Evolutionary conservation across 2,113 vertebrate genomes (phyloP), one percentile per base, ranked within the genome.

Genomic region (Hyla sarda): DNA sequence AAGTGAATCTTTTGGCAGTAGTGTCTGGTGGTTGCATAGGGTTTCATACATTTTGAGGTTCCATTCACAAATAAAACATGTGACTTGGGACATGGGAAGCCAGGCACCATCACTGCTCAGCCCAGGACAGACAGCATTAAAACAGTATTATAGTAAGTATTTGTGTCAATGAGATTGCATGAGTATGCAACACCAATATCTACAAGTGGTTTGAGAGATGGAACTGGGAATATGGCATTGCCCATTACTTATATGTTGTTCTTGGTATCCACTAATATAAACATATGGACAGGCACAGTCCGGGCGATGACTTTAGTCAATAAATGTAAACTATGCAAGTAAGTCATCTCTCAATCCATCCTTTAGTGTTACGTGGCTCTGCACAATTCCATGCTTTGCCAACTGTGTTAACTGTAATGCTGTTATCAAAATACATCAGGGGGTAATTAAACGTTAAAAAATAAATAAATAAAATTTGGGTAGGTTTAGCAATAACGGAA

Each of bases 151-250:
- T 9, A 47, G n/a, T 73, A 72, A 37, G 14, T 17, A 37, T 25
- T 1, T 45, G 1, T 16, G 72, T 74, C 72, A 74, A 25, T 48
- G 73, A 50, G n/a, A 25, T 41, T 47, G 41, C n/a, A 25, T 48
- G 73, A 50, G n/a, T 48, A 41, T 47, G 41, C n/a, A 58, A 79
- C 16, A 56, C 19, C 21, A 50, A 34, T n/a, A 47, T 58, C n/a
- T 45, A 23, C 1, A 79, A 12, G 16, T 69, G 75, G 75, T 28
- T 85, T 78, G 83, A 85, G 83, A 85, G 75, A 85, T 79, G 73
- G 16, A 69, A 50, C 28, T 79, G 45, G 58, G 5, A 62, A 25
- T 9, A 12, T 10, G 32, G 23, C 30, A 5, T 6, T 21, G 65
- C 30, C 8, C n/a, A 56, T 17, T 3, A 12, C 0, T 12, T 3